A percentile compares a stretch with the other conserved stretches of the same genome.
These are phyloP conservation scores for Laupala kohalensis DNA, from an alignment of 1,140 invertebrate species.

Conservation along the genomic window DNA sequence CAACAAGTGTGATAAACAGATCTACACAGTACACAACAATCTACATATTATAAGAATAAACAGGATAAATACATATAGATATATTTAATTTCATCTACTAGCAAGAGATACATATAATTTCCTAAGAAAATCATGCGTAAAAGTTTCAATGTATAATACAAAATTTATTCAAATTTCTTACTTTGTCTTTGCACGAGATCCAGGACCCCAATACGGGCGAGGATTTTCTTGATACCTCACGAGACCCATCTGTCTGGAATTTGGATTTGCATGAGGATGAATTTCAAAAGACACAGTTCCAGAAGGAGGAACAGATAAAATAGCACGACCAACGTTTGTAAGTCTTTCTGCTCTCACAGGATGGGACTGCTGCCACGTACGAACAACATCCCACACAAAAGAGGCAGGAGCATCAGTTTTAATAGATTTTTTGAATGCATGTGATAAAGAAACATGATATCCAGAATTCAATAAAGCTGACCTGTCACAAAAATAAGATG, in stretches of 20 bases:
- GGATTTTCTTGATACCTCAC: conserved; percentile 81
- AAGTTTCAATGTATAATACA: background rate
- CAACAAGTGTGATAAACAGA: no score
- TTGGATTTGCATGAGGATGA: conserved; percentile 64
- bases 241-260: conserved; percentile 55
- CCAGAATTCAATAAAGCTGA: conserved; percentile 91
- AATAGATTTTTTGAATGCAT: conserved; percentile 72
- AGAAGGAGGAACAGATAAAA: conserved; percentile 37
- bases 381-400: conserved; percentile 88
- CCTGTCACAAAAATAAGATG: conserved; percentile 24
- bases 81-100: no score
- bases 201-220: conserved; percentile 76
- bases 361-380: conserved; percentile 60
- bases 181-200: conserved; percentile 54
- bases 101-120: no score
- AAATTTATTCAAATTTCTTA: conserved; percentile 27
- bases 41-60: no score
- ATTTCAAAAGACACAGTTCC: conserved; percentile 47
- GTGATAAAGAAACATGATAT: conserved; percentile 83
- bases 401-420: conserved; percentile 85
- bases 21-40: no score
- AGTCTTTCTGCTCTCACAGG: conserved; percentile 42
- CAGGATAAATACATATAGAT: no score
- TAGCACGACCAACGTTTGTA: conserved; percentile 35
- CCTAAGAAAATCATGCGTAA: no score